A percentile compares a stretch with the other conserved stretches of the same genome.
phyloP scores from a whole-genome alignment of 2,888 invertebrate species.

The Drosophila incognita region DNA sequence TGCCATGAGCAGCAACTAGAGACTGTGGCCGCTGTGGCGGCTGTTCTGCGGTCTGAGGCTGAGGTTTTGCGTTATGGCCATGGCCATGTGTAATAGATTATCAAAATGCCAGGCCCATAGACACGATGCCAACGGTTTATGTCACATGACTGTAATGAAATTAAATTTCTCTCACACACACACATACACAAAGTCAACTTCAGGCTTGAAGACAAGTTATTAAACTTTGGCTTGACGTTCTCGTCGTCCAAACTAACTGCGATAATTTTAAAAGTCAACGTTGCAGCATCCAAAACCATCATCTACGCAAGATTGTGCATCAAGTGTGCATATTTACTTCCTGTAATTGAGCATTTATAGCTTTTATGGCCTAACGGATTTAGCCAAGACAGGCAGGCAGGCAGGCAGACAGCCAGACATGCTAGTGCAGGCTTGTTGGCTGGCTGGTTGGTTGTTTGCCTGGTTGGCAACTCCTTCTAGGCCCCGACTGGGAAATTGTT shows the following conservation, averaged over 20 bases:
- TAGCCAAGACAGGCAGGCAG: slow-evolving; percentile 29
- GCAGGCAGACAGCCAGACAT: slow-evolving; percentile 1
- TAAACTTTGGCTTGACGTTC: slow-evolving; percentile 63
- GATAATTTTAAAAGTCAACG: slow-evolving; percentile 79
- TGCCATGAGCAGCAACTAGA: slow-evolving; percentile 39
- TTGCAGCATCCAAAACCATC: slow-evolving; percentile 40
- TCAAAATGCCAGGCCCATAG: slow-evolving; percentile 75
- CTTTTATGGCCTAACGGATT: slow-evolving; percentile 82
- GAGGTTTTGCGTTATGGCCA: slow-evolving; percentile 77
- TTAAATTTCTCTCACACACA: slow-evolving; percentile 70
- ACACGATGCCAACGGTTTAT: slow-evolving; percentile 76
- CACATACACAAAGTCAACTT: slow-evolving; percentile 3
- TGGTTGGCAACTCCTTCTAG: slow-evolving; percentile 16
- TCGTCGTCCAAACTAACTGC: slow-evolving; percentile 44
- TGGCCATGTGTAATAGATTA: slow-evolving; percentile 78
- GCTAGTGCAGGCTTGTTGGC: neutral
- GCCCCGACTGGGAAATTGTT: slow-evolving; percentile 65
- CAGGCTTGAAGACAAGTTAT: slow-evolving; percentile 58
- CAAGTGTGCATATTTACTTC: slow-evolving; percentile 82
- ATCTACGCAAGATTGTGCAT: slow-evolving; percentile 80
- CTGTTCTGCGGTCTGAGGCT: slow-evolving; percentile 73
- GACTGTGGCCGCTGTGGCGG: slow-evolving; percentile 48
- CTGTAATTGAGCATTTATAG: slow-evolving; percentile 82
- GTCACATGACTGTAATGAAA: slow-evolving; percentile 80
- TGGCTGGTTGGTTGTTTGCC: neutral